Percentiles rank a stretch among this genome's conserved stretches.
Conservation (phyloP, 2,888 invertebrate genomes). For the Merodon equestris region DNA sequence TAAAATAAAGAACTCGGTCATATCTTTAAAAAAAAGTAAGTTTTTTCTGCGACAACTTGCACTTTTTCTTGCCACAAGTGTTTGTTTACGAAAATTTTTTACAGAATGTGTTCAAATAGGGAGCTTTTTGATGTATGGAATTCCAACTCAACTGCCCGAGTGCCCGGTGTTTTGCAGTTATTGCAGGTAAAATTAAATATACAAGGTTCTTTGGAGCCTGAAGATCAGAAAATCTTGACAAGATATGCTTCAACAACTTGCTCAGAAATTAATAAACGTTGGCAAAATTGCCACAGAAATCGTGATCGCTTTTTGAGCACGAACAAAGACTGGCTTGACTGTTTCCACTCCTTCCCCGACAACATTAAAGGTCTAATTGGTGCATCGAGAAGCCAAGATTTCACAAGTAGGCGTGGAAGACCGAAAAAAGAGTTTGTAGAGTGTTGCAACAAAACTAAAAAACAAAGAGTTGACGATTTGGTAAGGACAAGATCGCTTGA, state of each 20-base stretch:
- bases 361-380: slow-evolving; percentile 3
- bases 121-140: slow-evolving; percentile 6
- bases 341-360: slow-evolving; percentile 14
- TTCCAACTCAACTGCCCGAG: slow-evolving; percentile 10
- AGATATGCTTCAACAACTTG: too few relatives aligned
- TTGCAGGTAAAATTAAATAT: slow-evolving; percentile 13
- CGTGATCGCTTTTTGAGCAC: background rate
- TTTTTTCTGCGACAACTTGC: slow-evolving; percentile 14
- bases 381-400: slow-evolving; percentile 4
- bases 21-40: slow-evolving; percentile 11
- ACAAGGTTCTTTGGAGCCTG: background rate
- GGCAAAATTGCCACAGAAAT: background rate
- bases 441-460: slow-evolving; percentile 23
- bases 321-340: slow-evolving; percentile 4
- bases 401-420: slow-evolving; percentile 9
- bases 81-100: too few relatives aligned
- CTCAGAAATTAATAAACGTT: background rate
- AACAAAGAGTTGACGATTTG: slow-evolving; percentile 13
- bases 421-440: slow-evolving; percentile 11
- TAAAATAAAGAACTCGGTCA: background rate
- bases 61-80: slow-evolving; percentile 7
- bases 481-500: slow-evolving; percentile 11
- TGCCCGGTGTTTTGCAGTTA: slow-evolving; percentile 13
- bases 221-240: slow-evolving; percentile 1
- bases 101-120: too few relatives aligned